Base-by-base conservation (phyloP, 92 coral and sea anemone species). In the Heliopora coerulea region DNA sequence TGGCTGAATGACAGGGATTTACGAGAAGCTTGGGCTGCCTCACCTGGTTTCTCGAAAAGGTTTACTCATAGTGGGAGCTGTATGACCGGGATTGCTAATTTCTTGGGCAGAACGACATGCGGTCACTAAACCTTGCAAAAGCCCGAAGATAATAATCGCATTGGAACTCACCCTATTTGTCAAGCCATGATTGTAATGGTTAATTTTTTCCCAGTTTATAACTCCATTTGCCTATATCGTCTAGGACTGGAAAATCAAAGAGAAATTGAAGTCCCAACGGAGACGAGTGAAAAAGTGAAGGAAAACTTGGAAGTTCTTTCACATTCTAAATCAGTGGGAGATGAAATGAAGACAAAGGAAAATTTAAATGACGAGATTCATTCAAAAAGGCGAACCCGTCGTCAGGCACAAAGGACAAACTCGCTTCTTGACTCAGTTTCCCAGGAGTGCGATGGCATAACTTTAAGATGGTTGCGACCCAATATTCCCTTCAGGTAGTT, bases 361-460 rank as follows among this genome's bases (percentile, higher is more conserved):
- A 27, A 12, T 54, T 19, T 10, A 19, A 54, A 27, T 26, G 34
- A 13, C 21, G 35, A 28, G 39, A 0, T 0, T 23, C 20, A 26
- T 4, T 9, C 24, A 0, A 32, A 19, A 26, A 29, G 41, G 24
- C 57, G 74, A 46, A 37, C 49, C 26, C 49, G 40, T 44, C 77
- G 77, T 33, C 62, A 52, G 27, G 44, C 31, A 11, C 61, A 29
- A 56, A 28, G 3, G 12, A 17, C 33, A 23, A 6, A 3, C 14
- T 13, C 61, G 23, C 33, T 50, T 17, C 58, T 56, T 56, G 61
- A 56, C 1, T 86, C 87, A 28, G 95, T 83, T 59, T 84, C 80
- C 46, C 98, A 93, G 82, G 91, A 86, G 21, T 93, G 98, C 32
- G 75, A 83, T 30, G 96, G 98, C 4, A 89, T 93, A 26, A 87